Conservation (phyloP, 2,888 invertebrate genomes). For the Dorcus parallelipipedus region DNA sequence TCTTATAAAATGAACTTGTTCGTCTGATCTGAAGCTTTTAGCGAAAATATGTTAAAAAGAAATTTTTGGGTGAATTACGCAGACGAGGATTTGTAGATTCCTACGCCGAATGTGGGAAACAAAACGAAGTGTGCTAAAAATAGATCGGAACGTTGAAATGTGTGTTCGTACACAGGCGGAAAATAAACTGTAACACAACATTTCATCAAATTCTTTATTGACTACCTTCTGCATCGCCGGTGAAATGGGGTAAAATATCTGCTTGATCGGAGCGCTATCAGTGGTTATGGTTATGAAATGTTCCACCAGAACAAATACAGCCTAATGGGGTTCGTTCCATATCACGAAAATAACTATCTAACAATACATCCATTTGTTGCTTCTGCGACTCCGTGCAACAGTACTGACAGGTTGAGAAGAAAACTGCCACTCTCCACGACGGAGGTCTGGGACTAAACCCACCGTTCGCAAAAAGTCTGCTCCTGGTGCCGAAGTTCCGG, state of each 20-base stretch:
- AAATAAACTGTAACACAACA: too few species aligned
- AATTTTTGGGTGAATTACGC: too few species aligned
- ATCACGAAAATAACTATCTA: neutral
- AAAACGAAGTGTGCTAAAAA: too few species aligned
- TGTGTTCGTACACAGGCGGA: too few species aligned
- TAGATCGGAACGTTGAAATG: too few species aligned
- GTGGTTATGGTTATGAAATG: slow-evolving; percentile 1
- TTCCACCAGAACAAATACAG: slow-evolving; percentile 4
- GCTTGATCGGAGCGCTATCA: slow-evolving; percentile 18
- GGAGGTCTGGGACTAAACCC: slow-evolving; percentile 8
- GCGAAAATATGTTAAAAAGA: too few species aligned
- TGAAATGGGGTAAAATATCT: slow-evolving; percentile 24
- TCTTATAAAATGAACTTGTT: too few species aligned
- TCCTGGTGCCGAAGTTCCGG: neutral
- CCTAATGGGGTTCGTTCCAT: neutral
- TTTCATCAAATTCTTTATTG: slow-evolving; percentile 27
- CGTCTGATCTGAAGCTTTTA: too few species aligned
- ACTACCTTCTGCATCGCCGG: slow-evolving; percentile 21
- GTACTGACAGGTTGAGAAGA: neutral
- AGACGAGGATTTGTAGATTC: too few species aligned
- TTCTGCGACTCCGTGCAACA: neutral
- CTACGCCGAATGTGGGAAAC: too few species aligned
- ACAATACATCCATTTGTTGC: neutral
- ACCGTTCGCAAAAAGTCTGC: slow-evolving; percentile 1
- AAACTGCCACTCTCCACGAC: neutral